Conservation (phyloP, 1,140 invertebrate genomes). For the Rhizoglyphus robini region DNA sequence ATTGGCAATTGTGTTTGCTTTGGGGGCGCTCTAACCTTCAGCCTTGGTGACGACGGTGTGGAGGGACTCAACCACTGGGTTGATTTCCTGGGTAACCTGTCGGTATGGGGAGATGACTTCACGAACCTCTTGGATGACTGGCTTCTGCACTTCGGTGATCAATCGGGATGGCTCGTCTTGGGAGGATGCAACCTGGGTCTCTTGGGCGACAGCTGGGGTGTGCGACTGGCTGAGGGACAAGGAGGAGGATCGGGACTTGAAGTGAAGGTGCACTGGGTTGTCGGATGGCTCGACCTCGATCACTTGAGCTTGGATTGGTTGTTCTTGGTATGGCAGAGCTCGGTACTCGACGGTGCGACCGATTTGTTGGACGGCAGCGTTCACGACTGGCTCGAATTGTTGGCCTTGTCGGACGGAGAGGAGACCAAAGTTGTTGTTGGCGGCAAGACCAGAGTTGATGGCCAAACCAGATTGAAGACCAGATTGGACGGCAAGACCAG, state of each 20-base stretch:
- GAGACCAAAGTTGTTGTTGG: background rate
- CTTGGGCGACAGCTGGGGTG: background rate
- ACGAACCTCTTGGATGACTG: constrained; percentile 11
- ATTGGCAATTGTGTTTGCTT: background rate
- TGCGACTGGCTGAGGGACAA: background rate
- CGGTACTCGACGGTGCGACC: background rate
- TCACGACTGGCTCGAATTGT: background rate
- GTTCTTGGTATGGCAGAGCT: background rate
- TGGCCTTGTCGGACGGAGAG: background rate
- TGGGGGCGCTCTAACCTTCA: constrained; percentile 9
- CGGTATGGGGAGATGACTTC: constrained; percentile 16
- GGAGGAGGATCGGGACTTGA: background rate
- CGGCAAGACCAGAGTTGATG: background rate
- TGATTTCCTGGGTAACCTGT: constrained; percentile 11
- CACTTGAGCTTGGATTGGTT: background rate
- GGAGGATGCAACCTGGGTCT: background rate
- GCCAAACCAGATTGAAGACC: background rate
- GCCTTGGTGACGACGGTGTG: constrained; percentile 13
- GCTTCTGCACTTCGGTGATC: constrained; percentile 9
- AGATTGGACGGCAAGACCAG: background rate
- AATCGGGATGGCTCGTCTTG: background rate
- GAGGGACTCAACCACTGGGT: background rate
- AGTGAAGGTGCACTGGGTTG: constrained; percentile 11
- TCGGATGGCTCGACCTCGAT: constrained; percentile 14
- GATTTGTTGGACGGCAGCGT: constrained; percentile 14